These are phyloP conservation scores for Hypanus sabinus DNA, from an alignment of 2,113 vertebrate species.

Conservation along the genomic window DNA sequence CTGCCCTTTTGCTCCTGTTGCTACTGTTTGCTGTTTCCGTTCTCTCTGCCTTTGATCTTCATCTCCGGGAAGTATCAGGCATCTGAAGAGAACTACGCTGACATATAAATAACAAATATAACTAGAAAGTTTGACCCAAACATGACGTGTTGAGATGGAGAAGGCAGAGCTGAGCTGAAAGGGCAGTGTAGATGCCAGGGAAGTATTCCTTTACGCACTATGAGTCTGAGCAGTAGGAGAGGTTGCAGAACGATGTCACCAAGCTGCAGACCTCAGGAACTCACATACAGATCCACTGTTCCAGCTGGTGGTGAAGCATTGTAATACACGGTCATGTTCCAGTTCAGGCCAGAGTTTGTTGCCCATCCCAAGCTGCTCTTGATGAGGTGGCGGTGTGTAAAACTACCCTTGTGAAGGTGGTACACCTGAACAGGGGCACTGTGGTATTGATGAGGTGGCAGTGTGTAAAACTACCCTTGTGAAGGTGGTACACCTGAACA, in stretches of 20 bases:
- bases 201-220: neutral
- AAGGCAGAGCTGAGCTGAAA: neutral
- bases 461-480: too few species aligned
- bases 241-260: neutral
- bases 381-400: too few species aligned
- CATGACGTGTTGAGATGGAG: neutral
- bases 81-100: neutral
- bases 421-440: too few species aligned
- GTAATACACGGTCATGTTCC: neutral
- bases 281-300: too few species aligned
- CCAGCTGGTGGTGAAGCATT: neutral
- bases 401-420: too few species aligned
- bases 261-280: neutral
- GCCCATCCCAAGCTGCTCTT: neutral
- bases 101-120: neutral
- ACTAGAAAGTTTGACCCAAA: neutral
- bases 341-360: neutral
- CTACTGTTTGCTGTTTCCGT: too few species aligned
- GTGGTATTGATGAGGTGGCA: too few species aligned
- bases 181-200: neutral
- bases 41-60: neutral
- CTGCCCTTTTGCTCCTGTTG: neutral
- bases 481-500: too few species aligned
- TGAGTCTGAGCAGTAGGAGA: neutral
- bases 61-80: neutral